A percentile compares a stretch with the other conserved stretches of the same genome.
These are phyloP conservation scores for Catotricha subobsoleta DNA, from an alignment of 2,888 invertebrate species.

Conservation along the genomic window DNA sequence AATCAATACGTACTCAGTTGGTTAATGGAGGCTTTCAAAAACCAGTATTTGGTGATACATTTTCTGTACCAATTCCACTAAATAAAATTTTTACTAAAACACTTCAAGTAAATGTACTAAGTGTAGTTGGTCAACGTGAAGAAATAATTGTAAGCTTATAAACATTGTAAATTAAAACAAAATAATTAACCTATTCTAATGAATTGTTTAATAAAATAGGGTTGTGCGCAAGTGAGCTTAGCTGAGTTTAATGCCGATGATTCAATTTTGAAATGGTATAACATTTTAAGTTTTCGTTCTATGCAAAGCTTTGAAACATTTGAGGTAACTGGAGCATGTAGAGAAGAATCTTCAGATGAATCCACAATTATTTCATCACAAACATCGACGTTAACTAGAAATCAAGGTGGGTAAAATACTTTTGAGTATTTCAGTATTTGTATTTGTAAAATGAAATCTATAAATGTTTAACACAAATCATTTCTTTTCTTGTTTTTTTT, in stretches of 20 bases:
- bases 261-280: conserved; percentile 80
- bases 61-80: conserved; percentile 54
- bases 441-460: no score
- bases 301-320: conserved; percentile 34
- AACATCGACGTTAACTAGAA: conserved; percentile 86
- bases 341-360: conserved; percentile 92
- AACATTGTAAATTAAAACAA: background rate
- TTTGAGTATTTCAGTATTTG: no score
- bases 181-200: conserved; percentile 3
- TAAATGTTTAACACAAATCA: no score
- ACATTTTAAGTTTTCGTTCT: conserved; percentile 69
- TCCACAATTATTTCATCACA: conserved; percentile 93
- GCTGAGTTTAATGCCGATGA: conserved; percentile 84
- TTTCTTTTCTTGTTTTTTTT: conserved; percentile 6
- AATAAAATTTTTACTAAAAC: conserved; percentile 73
- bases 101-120: conserved; percentile 75
- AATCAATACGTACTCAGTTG: conserved; percentile 48
- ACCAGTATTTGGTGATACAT: conserved; percentile 61
- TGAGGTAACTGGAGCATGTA: conserved; percentile 20
- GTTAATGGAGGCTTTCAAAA: conserved; percentile 54
- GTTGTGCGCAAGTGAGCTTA: conserved; percentile 86
- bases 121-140: conserved; percentile 47
- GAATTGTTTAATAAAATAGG: conserved; percentile 36
- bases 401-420: conserved; percentile 22
- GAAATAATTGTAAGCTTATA: conserved; percentile 67